phyloP scores from a whole-genome alignment of 2,888 invertebrate genomes.

The Subacronicta megacephala region DNA sequence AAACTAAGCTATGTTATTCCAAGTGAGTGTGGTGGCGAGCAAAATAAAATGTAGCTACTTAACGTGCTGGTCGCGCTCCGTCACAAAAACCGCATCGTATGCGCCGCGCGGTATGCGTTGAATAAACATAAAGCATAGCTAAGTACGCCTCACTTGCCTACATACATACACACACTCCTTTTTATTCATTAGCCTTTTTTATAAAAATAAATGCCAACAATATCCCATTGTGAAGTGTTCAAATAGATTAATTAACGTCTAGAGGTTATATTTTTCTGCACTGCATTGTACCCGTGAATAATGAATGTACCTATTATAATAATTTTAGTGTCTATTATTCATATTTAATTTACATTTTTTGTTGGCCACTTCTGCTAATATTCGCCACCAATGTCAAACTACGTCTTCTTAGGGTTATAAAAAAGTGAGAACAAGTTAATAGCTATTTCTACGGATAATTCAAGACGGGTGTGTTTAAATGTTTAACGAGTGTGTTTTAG shows the following conservation, averaged over 20 bases:
- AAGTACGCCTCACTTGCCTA: constrained; percentile 47
- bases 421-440: constrained; percentile 14
- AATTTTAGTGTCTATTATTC: constrained; percentile 36
- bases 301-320: constrained; percentile 29
- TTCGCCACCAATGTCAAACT: constrained; percentile 7
- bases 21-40: constrained; percentile 47
- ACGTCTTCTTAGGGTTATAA: constrained; percentile 3
- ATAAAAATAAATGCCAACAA: constrained; percentile 61
- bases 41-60: constrained; percentile 49
- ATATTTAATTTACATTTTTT: constrained; percentile 39
- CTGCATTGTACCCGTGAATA: constrained; percentile 43
- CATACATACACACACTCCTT: constrained; percentile 44
- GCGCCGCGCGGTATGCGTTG: constrained; percentile 59
- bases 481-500: too few relatives aligned
- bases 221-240: constrained; percentile 64
- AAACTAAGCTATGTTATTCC: constrained; percentile 43
- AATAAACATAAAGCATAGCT: constrained; percentile 59
- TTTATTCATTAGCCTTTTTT: constrained; percentile 62
- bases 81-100: constrained; percentile 56
- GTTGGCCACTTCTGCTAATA: constrained; percentile 9
- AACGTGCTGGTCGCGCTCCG: constrained; percentile 40
- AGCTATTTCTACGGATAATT: constrained; percentile 15
- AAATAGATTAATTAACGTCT: constrained; percentile 60
- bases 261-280: constrained; percentile 48
- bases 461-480: neutral